A percentile compares a stretch with the other conserved stretches of the same genome.
Conservation (phyloP, 1,140 invertebrate genomes). For the Triops cancriformis region DNA sequence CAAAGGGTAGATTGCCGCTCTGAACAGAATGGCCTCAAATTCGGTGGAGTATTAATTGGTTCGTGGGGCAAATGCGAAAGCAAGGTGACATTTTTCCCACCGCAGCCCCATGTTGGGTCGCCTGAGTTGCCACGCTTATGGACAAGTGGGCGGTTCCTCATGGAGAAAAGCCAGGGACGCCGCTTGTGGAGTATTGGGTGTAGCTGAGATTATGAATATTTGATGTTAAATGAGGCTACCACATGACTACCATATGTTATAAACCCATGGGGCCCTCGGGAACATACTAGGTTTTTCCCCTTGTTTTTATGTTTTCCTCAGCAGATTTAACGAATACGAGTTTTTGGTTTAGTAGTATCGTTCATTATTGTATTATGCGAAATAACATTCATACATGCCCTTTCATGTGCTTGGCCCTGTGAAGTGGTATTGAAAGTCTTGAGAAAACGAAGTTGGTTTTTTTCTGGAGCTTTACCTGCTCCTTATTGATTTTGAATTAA, state of each 20-base stretch:
- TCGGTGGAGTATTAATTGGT: neutral
- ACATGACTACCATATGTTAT: neutral
- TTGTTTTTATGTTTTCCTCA: too few species aligned
- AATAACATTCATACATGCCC: too few species aligned
- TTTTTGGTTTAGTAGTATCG: too few species aligned
- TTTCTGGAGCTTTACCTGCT: too few species aligned
- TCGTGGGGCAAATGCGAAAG: neutral
- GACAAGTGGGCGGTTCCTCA: neutral
- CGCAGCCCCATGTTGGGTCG: neutral
- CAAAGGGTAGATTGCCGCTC: neutral
- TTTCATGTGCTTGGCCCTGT: too few species aligned
- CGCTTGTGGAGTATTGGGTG: neutral
- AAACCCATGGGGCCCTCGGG: neutral
- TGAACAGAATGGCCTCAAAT: neutral
- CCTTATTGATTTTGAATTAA: too few species aligned
- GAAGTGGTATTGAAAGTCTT: too few species aligned
- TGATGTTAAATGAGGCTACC: slow-evolving; percentile 1
- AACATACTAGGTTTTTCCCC: too few species aligned
- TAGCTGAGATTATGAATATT: neutral
- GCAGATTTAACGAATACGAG: too few species aligned
- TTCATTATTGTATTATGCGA: too few species aligned
- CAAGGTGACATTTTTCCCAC: slow-evolving; percentile 10
- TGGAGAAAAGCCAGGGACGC: neutral
- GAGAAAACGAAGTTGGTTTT: too few species aligned
- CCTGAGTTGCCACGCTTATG: neutral